These are phyloP conservation scores for Drosophila longiperda DNA, from an alignment of 2,888 invertebrate genomes.

Conservation along the genomic window DNA sequence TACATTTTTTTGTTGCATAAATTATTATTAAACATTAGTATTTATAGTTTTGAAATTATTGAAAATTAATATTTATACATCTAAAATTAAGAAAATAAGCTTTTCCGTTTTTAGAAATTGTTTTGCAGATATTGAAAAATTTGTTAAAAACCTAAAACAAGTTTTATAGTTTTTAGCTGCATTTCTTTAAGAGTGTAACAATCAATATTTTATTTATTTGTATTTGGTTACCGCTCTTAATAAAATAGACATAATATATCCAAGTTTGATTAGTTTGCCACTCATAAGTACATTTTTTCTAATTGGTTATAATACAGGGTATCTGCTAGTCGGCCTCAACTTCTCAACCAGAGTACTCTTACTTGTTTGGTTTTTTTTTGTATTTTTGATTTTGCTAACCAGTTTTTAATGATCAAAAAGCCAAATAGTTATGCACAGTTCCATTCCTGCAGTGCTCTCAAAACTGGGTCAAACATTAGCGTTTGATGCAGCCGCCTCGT, in stretches of 20 bases:
- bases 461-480: constrained; percentile 80
- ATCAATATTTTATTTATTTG: neutral
- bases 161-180: neutral
- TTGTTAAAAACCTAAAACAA: neutral
- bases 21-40: neutral
- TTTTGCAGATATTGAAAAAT: neutral
- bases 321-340: neutral
- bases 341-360: neutral
- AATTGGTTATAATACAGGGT: neutral
- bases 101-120: neutral
- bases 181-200: neutral
- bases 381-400: constrained; percentile 63
- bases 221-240: neutral
- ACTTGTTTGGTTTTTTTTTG: constrained; percentile 25
- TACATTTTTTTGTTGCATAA: neutral
- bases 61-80: neutral
- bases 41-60: neutral
- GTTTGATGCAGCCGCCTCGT: constrained; percentile 61
- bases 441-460: constrained; percentile 71
- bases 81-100: neutral
- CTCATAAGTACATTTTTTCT: neutral
- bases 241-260: neutral
- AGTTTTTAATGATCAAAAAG: constrained; percentile 81
- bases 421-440: constrained; percentile 67
- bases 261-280: neutral